phyloP scores from a whole-genome alignment of 2,888 invertebrate species.

The Graphium colonna region DNA sequence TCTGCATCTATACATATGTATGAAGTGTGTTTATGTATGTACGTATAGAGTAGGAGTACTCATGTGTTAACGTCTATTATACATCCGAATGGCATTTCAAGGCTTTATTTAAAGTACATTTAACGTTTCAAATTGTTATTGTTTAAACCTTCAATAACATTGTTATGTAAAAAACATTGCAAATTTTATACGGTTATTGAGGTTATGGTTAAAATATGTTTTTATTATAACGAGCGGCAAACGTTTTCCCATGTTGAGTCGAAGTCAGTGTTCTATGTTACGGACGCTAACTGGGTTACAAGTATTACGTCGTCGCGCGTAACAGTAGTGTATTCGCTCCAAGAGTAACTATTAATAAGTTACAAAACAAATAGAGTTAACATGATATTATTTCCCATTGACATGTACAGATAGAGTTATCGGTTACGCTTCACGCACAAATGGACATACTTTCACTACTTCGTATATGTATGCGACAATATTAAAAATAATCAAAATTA shows the following conservation, averaged over 20 bases:
- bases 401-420: conserved; percentile 29
- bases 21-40: no score
- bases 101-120: conserved; percentile 9
- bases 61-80: conserved; percentile 2
- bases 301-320: conserved; percentile 23
- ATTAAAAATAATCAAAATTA: conserved; percentile 7
- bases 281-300: conserved; percentile 22
- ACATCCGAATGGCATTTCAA: conserved; percentile 9
- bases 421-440: conserved; percentile 35
- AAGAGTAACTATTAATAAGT: not conserved
- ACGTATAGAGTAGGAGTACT: no score
- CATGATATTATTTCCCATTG: conserved; percentile 4
- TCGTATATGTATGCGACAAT: conserved; percentile 8
- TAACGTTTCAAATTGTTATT: not conserved
- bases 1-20: not conserved
- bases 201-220: not conserved
- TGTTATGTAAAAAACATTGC: not conserved
- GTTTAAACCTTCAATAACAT: not conserved
- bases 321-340: conserved; percentile 16
- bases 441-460: conserved; percentile 34
- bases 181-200: not conserved
- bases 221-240: not conserved
- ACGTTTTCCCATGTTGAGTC: conserved; percentile 4
- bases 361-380: conserved; percentile 6
- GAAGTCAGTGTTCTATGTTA: conserved; percentile 13